Evolutionary conservation across 2,888 invertebrate species (phyloP).

Genomic region (Mesoligia furuncula): DNA sequence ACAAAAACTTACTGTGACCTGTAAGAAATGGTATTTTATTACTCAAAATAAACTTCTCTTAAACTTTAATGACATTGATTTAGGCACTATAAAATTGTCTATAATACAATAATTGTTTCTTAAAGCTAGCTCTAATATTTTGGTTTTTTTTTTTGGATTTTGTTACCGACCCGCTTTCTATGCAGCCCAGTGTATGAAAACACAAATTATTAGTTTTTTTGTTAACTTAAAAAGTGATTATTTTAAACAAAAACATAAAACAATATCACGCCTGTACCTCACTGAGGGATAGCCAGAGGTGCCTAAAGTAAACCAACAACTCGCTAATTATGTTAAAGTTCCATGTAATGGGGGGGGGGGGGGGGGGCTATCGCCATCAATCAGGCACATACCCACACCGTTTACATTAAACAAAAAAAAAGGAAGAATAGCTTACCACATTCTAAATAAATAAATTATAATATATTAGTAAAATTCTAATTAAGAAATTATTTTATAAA

Average conservation of each 20-base stretch:
- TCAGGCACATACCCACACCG: neutral
- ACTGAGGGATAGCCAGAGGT: neutral
- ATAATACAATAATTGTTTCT: too few species aligned
- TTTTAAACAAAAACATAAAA: neutral
- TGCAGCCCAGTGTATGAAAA: too few species aligned
- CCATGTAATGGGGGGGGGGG: neutral
- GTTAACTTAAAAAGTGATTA: neutral
- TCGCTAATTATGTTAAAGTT: too few species aligned
- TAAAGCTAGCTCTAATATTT: too few species aligned
- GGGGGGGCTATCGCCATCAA: neutral
- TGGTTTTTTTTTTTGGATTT: too few species aligned
- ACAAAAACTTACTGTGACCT: conserved; percentile 16
- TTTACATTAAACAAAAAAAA: neutral
- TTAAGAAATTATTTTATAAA: neutral
- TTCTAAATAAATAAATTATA: neutral
- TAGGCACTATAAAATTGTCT: too few species aligned
- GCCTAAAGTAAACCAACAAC: too few species aligned
- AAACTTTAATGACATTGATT: too few species aligned
- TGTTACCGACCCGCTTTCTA: too few species aligned
- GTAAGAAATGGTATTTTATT: neutral
- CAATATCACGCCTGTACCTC: too few species aligned
- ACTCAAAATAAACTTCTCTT: too few species aligned
- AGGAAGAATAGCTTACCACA: conserved; percentile 1
- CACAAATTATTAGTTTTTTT: neutral
- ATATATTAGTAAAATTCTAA: neutral